Base-by-base conservation (phyloP, 2,797 vertebrate species). In the Leptodactylus fallax region DNA sequence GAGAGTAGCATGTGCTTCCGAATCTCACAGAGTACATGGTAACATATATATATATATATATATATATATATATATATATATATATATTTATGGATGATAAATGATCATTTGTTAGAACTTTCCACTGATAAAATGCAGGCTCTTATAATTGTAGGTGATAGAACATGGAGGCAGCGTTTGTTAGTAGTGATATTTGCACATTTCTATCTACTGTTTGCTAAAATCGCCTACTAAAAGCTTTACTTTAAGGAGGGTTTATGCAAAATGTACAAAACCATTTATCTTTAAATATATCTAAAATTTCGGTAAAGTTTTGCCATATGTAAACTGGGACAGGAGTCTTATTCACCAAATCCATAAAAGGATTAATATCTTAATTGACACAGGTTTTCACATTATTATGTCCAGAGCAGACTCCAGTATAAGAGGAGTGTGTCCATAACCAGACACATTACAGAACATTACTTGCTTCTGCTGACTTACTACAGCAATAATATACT, bases 11-110 rank as follows among this genome's bases (percentile, higher is more conserved):
- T 6, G 9, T 8, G 25, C 76, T 27, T 8, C 13, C 13, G 16
- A 21, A 80, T 47, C 58, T n/a, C 25, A 8, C 36, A 10, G 36
- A 36, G 61, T 80, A 61, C 60, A 61, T 49, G 79, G 79, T 63
- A 80, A 80, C 36, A 47, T 61, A 47, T 21, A 21, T 80, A 61
- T 80, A 61, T 80, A 80, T n/a, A 61, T 21, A 36, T 80, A 61
- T 80, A 61, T 80, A 80, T n/a, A n/a, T n/a, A n/a, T n/a, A n/a
- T n/a, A n/a, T n/a, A n/a, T n/a, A n/a, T n/a, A n/a, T n/a, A n/a
- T n/a, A 61, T 21, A 36, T 80, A 61, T 80, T 80, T 80, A 80
- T n/a, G 36, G 49, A 27, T 7, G 17, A 21, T 80, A 61, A 80
- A 80, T 19, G 6, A 61, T 56, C 19, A 23, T 56, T 55, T 79